These are phyloP conservation scores for Trogon melanurus DNA, from an alignment of 2,113 vertebrate genomes.

Conservation along the genomic window DNA sequence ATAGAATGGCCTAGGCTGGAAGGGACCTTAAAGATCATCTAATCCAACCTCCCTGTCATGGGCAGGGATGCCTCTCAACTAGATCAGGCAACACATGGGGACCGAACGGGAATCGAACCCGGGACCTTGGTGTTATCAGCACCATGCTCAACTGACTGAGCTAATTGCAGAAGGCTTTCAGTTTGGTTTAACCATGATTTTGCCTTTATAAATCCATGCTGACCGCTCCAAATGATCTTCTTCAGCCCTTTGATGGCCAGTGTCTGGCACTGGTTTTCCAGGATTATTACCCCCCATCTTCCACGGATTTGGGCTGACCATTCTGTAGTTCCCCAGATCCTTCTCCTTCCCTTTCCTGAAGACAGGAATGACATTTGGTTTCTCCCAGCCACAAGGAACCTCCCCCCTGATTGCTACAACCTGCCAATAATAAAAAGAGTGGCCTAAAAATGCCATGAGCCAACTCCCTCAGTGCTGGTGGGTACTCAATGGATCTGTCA, in stretches of 20 bases:
- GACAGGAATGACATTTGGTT: not conserved
- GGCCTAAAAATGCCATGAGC: not conserved
- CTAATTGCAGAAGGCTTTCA: not conserved
- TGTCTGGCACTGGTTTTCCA: not conserved
- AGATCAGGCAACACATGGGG: no score
- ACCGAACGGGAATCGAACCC: no score
- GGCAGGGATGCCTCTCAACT: no score
- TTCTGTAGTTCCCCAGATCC: not conserved
- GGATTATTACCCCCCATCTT: not conserved
- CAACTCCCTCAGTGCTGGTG: not conserved
- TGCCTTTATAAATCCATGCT: not conserved
- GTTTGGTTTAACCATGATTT: not conserved
- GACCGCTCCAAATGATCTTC: not conserved
- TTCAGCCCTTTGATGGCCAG: not conserved
- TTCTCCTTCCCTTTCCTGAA: not conserved
- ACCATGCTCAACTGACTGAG: no score
- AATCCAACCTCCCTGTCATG: no score
- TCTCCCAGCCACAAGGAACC: not conserved
- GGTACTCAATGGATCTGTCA: not conserved
- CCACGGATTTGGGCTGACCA: not conserved
- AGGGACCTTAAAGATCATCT: no score
- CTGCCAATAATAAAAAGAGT: not conserved
- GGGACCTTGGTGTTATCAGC: no score
- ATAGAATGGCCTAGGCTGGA: no score
- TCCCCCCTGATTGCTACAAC: not conserved